Base-by-base conservation (phyloP, 1,140 invertebrate species). In the Neotoxoptera formosana region DNA sequence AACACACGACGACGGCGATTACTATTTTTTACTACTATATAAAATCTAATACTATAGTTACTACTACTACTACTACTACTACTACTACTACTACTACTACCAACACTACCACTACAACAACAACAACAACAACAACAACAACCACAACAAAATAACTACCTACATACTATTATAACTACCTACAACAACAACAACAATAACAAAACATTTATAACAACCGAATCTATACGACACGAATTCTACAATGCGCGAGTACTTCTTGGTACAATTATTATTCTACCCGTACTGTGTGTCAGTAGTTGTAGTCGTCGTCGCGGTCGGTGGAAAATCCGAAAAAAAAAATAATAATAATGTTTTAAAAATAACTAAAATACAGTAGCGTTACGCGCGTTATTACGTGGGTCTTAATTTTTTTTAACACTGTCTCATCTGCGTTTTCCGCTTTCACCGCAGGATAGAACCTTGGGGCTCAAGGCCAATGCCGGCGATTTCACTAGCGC, bases 381-480 rank as follows among this genome's bases (percentile, higher is more conserved):
- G 83, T 30, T 84, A 84, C 83, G 83, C 83, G 81, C 23, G 83
- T 83, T 83, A 87, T 87, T 87, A 87, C 84, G 45, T 30, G 14
- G 30, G 14, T n/a, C 41, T 87, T n/a, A 76, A 17, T 76, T 76
- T 76, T 76, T 84, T 86, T 30, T 47, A 30, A 14, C 25, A 23
- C 23, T 7, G 25, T 92, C 76, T 76, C n/a, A 51, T 92, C 41
- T 25, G 47, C 88, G 47, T 92, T 92, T 92, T 92, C 91, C 91
- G 91, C 91, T 92, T 92, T 92, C 91, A 83, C 91, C 48, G 1
- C 14, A 76, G 47, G 76, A 92, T 48, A 81, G 51, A 41, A 92
- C 67, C 91, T 83, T 51, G 56, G 34, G 21, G 67, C n/a, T 67
- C 91, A 83, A 92, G 91, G 91, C 91, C 91, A 92, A 84, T 92